These are phyloP conservation scores for Nudaria mundana DNA, from an alignment of 2,888 invertebrate species.

Conservation along the genomic window DNA sequence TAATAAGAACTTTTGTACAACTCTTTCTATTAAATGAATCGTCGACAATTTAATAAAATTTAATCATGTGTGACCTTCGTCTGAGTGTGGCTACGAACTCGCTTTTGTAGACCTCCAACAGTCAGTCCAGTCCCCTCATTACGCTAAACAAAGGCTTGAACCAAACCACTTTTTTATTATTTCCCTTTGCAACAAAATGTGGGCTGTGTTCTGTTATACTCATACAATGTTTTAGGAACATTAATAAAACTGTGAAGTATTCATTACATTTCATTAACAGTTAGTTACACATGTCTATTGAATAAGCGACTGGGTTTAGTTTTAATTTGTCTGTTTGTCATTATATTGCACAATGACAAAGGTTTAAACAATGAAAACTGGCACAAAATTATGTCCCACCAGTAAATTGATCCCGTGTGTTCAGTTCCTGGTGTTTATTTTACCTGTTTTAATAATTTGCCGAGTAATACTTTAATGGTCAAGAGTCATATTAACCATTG, in stretches of 20 bases:
- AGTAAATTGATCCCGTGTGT: not conserved
- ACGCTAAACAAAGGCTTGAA: slow-evolving; percentile 24
- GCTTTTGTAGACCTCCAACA: not conserved
- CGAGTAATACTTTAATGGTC: too few relatives aligned
- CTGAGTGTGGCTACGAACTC: not conserved
- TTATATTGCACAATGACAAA: not conserved
- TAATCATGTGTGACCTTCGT: not conserved
- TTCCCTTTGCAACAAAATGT: slow-evolving; percentile 13
- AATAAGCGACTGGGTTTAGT: not conserved
- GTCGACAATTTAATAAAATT: not conserved
- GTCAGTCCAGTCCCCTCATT: slow-evolving; percentile 26
- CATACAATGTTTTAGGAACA: slow-evolving; percentile 2
- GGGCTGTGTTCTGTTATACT: slow-evolving; percentile 3
- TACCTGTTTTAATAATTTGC: too few relatives aligned
- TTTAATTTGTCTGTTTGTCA: not conserved
- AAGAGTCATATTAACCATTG: too few relatives aligned
- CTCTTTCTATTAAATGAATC: not conserved
- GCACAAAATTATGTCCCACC: too few relatives aligned
- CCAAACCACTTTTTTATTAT: slow-evolving; percentile 31
- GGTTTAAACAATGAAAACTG: not conserved
- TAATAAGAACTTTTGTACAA: too few relatives aligned
- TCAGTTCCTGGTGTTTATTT: not conserved
- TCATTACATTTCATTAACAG: slow-evolving; percentile 8
- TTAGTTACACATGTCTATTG: not conserved
- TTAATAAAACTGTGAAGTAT: slow-evolving; percentile 1